A percentile compares a stretch with the other conserved stretches of the same genome.
phyloP scores from a whole-genome alignment of 2,888 invertebrate species.

The Eugnorisma glareosa region DNA sequence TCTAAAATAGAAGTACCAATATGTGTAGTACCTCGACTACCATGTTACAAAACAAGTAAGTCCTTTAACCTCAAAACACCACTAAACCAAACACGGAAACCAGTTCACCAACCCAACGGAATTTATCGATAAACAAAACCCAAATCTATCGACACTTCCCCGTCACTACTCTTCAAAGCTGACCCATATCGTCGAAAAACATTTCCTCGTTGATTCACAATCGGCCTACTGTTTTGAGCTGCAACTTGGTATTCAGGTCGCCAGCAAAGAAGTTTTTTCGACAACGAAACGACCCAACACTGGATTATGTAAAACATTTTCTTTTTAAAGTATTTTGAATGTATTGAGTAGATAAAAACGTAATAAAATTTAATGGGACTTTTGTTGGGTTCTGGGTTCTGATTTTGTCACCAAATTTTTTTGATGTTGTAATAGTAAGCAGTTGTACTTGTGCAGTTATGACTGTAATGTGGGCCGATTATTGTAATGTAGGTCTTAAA shows the following conservation, averaged over 20 bases:
- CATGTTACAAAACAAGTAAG: conserved; percentile 19
- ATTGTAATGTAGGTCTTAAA: conserved; percentile 12
- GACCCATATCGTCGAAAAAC: conserved; percentile 86
- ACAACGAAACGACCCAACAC: conserved; percentile 42
- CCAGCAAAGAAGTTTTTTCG: conserved; percentile 74
- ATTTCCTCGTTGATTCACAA: conserved; percentile 86
- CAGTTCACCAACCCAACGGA: not conserved
- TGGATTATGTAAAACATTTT: conserved; percentile 64
- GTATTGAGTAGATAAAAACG: conserved; percentile 59
- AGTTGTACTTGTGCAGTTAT: conserved; percentile 25
- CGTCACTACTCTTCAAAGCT: conserved; percentile 77
- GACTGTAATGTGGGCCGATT: conserved; percentile 15
- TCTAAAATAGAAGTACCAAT: too few relatives aligned
- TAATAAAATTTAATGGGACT: conserved; percentile 58
- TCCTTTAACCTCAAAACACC: not conserved
- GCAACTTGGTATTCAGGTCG: conserved; percentile 83
- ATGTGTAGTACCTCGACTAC: not conserved
- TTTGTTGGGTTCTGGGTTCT: conserved; percentile 36
- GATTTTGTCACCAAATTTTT: conserved; percentile 37
- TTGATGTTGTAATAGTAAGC: conserved; percentile 30
- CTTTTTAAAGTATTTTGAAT: conserved; percentile 48
- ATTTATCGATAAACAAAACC: conserved; percentile 41
- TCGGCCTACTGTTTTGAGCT: conserved; percentile 80
- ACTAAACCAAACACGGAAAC: conserved; percentile 12
- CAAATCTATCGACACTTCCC: conserved; percentile 62